Conservation (phyloP, 2,888 invertebrate species). For the Lepidochitona cinerea region DNA sequence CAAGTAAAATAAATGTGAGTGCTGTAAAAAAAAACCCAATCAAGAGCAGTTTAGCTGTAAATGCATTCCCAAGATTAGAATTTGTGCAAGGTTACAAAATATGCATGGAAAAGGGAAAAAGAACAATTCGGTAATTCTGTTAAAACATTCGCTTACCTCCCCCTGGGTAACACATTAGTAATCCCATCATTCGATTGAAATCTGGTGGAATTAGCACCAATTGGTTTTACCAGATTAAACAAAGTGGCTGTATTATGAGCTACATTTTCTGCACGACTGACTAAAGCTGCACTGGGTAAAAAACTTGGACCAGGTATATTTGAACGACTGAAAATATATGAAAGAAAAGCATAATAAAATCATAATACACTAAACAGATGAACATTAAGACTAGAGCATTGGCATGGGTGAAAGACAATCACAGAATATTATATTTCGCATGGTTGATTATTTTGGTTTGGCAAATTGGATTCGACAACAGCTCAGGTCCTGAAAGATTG, state of each 20-base stretch:
- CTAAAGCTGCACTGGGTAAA: background rate
- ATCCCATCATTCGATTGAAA: background rate
- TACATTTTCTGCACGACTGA: background rate
- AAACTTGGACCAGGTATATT: background rate
- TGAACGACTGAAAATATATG: background rate
- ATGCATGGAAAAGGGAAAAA: no score
- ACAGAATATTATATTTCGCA: no score
- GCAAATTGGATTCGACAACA: no score
- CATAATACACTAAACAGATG: background rate
- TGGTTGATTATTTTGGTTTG: no score
- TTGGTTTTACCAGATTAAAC: background rate
- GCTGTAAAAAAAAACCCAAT: no score
- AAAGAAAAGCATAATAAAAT: background rate
- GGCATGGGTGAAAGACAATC: background rate
- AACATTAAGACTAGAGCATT: background rate
- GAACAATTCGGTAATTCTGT: no score
- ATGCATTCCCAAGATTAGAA: no score
- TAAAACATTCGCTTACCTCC: background rate
- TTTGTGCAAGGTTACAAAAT: no score
- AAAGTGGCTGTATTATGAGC: background rate
- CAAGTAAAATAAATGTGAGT: no score
- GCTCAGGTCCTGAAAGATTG: no score
- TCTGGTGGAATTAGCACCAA: background rate
- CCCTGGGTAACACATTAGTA: slow-evolving; percentile 2
- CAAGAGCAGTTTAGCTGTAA: no score